Conservation (phyloP, 1,140 invertebrate species). For the Philopotamus ludificatus region DNA sequence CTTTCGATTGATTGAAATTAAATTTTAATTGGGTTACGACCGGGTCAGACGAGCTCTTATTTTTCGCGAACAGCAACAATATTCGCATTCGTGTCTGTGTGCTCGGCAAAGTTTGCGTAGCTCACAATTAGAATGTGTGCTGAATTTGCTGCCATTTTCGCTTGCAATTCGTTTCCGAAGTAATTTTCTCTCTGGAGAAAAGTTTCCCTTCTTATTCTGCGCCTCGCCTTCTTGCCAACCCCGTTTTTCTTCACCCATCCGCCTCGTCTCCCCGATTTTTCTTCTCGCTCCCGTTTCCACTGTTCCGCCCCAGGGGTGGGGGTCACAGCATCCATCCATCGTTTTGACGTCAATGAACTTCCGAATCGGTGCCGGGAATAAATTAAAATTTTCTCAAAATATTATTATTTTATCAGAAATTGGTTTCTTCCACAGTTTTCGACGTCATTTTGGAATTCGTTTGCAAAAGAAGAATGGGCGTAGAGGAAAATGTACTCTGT, state of each 20-base stretch:
- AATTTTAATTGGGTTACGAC: too few relatives aligned
- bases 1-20: too few relatives aligned
- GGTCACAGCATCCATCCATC: conserved; percentile 1
- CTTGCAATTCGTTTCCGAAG: conserved; percentile 20
- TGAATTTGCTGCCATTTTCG: conserved; percentile 22
- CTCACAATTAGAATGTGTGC: neutral
- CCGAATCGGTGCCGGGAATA: too few relatives aligned
- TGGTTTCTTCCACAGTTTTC: too few relatives aligned
- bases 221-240: conserved; percentile 2
- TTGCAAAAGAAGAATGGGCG: conserved; percentile 35
- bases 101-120: too few relatives aligned
- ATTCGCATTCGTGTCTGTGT: too few relatives aligned
- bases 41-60: too few relatives aligned
- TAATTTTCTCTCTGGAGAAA: conserved; percentile 26
- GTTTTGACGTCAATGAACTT: conserved; percentile 23
- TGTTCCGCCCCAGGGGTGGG: neutral
- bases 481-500: conserved; percentile 36
- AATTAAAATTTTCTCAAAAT: neutral
- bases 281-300: conserved; percentile 6
- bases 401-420: neutral
- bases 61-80: too few relatives aligned
- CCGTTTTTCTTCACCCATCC: conserved; percentile 3
- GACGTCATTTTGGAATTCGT: too few relatives aligned
- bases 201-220: conserved; percentile 25
- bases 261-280: conserved; percentile 2